Conservation (phyloP, 2,888 invertebrate species). For the Mechanitis messenoides region DNA sequence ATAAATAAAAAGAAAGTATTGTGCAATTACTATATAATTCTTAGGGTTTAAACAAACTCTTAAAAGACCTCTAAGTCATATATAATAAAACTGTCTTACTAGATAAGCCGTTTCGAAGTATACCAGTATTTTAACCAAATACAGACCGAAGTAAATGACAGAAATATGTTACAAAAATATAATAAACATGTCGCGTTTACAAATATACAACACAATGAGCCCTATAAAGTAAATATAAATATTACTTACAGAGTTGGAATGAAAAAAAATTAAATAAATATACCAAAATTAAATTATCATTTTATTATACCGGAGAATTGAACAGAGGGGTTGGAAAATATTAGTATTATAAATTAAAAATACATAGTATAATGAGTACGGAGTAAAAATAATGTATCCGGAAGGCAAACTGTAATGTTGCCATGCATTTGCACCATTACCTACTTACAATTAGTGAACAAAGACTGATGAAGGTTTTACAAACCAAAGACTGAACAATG, state of each 20-base stretch:
- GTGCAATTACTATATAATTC: slow-evolving; percentile 1
- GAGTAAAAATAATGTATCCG: background rate
- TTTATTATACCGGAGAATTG: slow-evolving; percentile 37
- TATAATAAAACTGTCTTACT: slow-evolving; percentile 16
- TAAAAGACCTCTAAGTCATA: background rate
- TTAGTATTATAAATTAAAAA: slow-evolving; percentile 1
- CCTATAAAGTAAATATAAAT: slow-evolving; percentile 41
- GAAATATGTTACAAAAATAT: slow-evolving; percentile 70
- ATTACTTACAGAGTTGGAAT: slow-evolving; percentile 63
- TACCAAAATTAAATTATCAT: slow-evolving; percentile 41
- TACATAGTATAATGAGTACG: slow-evolving; percentile 5
- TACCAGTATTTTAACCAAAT: slow-evolving; percentile 30
- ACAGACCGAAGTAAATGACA: slow-evolving; percentile 38
- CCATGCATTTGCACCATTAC: slow-evolving; percentile 52
- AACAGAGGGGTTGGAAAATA: slow-evolving; percentile 10
- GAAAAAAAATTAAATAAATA: slow-evolving; percentile 43
- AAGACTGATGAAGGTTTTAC: slow-evolving; percentile 9
- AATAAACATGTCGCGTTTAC: slow-evolving; percentile 52
- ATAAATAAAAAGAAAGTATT: slow-evolving; percentile 3
- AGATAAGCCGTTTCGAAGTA: slow-evolving; percentile 52
- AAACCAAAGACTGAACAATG: slow-evolving; percentile 12
- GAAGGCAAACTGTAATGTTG: slow-evolving; percentile 36
- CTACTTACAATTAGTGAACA: slow-evolving; percentile 31
- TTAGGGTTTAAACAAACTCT: background rate
- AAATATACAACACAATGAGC: slow-evolving; percentile 60